phyloP scores from a whole-genome alignment of 2,888 invertebrate species.

The Ditylenchus weischeri region DNA sequence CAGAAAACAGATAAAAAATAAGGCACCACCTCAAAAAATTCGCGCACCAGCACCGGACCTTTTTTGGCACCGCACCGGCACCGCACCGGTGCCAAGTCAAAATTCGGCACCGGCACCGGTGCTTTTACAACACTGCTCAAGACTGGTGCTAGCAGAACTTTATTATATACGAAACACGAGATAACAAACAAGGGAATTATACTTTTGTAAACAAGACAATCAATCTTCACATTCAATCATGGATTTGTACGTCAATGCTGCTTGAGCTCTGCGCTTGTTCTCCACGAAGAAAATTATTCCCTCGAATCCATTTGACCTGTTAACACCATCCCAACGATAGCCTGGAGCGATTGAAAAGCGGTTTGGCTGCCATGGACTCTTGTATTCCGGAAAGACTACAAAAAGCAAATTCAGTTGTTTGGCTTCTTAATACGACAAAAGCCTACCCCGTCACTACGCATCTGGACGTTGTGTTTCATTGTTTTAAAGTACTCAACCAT shows the following conservation, averaged over 20 bases:
- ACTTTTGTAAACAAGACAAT: conserved; percentile 13
- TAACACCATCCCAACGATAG: conserved; percentile 96
- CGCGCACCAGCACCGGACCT: too few relatives aligned
- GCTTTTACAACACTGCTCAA: too few relatives aligned
- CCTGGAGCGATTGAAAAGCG: conserved; percentile 87
- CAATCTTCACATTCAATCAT: conserved; percentile 29
- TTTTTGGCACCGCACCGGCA: too few relatives aligned
- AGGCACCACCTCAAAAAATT: too few relatives aligned
- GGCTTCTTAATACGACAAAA: neutral
- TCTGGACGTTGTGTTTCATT: conserved; percentile 68
- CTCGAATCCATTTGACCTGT: conserved; percentile 93
- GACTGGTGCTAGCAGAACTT: too few relatives aligned
- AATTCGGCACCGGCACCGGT: too few relatives aligned
- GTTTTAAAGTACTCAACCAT: conserved; percentile 74
- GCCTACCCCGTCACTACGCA: conserved; percentile 43
- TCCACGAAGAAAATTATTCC: conserved; percentile 66
- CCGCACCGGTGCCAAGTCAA: too few relatives aligned
- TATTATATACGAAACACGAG: too few relatives aligned
- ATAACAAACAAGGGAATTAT: too few relatives aligned
- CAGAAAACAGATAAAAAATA: too few relatives aligned
- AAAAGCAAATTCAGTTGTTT: conserved; percentile 21
- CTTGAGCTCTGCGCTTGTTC: conserved; percentile 43
- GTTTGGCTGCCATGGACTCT: conserved; percentile 77
- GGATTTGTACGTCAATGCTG: conserved; percentile 41
- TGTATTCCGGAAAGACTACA: conserved; percentile 67